Conservation (phyloP, 2,113 vertebrate genomes). For the Lepus americanus region DNA sequence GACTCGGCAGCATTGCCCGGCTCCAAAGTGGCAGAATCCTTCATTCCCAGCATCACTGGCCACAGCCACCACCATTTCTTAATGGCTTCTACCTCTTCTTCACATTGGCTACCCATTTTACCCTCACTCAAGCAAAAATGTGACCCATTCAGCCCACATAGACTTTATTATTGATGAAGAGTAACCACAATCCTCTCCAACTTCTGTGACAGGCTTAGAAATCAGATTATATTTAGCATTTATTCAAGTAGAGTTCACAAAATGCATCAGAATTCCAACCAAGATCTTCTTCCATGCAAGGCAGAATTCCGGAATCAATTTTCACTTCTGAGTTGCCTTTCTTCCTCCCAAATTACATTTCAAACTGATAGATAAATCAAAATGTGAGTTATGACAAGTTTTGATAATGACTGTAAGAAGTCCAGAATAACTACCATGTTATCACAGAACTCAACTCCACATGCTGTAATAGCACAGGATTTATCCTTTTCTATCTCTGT, state of each 20-base stretch:
- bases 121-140: background rate
- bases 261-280: background rate
- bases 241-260: background rate
- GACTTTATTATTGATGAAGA: conserved; percentile 13
- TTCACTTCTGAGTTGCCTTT: background rate
- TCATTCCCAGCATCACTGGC: background rate
- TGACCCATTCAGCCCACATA: background rate
- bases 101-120: background rate
- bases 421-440: background rate
- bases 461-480: background rate
- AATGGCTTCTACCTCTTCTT: background rate
- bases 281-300: background rate
- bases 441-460: background rate
- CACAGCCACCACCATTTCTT: too few species aligned
- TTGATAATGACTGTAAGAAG: conserved; percentile 14
- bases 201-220: background rate
- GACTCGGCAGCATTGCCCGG: background rate
- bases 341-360: conserved; percentile 36
- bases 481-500: background rate
- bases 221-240: conserved; percentile 7
- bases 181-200: background rate
- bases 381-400: conserved; percentile 29
- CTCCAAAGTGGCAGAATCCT: background rate
- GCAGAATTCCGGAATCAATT: conserved; percentile 40
- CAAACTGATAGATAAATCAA: conserved; percentile 16